Evolutionary conservation across 2,888 invertebrate genomes (phyloP).

Genomic region (Onthophagus sagittarius): DNA sequence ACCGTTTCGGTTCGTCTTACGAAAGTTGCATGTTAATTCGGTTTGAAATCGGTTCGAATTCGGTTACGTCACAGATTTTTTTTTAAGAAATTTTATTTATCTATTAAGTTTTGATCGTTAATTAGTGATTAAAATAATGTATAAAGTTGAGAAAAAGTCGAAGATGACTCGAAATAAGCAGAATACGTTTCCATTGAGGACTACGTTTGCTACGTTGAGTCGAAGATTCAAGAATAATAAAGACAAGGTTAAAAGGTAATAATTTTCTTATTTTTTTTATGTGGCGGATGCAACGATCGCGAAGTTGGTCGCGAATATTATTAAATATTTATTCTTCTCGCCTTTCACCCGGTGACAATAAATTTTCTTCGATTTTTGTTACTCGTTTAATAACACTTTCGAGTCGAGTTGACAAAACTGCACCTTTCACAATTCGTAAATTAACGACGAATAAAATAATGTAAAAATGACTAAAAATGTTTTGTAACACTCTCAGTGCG

Average conservation of each 20-base stretch:
- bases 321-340: neutral
- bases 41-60: neutral
- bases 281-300: neutral
- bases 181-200: slow-evolving; percentile 51
- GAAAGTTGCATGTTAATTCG: neutral
- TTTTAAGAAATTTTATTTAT: neutral
- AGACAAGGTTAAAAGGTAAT: slow-evolving; percentile 54
- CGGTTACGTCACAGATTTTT: neutral
- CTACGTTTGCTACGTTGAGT: slow-evolving; percentile 53
- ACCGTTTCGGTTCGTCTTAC: neutral
- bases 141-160: neutral
- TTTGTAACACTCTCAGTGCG: neutral
- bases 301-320: neutral
- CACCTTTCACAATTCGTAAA: neutral
- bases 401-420: neutral
- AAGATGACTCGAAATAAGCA: slow-evolving; percentile 51
- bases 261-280: neutral
- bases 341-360: neutral
- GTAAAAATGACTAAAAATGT: neutral
- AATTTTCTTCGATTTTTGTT: neutral
- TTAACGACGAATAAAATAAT: neutral
- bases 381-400: neutral
- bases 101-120: neutral
- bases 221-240: slow-evolving; percentile 51
- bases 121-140: slow-evolving; percentile 2